Percentiles rank a stretch among this genome's conserved stretches.
phyloP scores from a whole-genome alignment of 1,140 invertebrate species.

The Oryctes rhinoceros region DNA sequence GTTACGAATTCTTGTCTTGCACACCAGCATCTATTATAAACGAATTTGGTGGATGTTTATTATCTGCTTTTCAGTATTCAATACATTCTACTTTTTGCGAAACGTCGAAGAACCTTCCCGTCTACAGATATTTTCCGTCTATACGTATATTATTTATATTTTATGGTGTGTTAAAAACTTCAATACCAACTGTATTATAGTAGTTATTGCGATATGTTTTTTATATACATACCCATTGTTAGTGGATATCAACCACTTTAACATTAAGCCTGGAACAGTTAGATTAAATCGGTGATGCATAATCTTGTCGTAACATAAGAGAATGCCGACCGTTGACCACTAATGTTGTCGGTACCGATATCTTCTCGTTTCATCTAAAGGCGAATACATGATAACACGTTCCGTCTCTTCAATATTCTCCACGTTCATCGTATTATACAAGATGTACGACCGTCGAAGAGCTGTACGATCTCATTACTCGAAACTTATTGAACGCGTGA shows the following conservation, averaged over 20 bases:
- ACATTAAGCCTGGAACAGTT: background rate
- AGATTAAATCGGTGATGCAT: conserved; percentile 5
- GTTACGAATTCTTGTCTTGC: too few species aligned
- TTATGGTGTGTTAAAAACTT: too few species aligned
- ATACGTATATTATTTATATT: too few species aligned
- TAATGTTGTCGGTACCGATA: conserved; percentile 7
- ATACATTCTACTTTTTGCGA: too few species aligned
- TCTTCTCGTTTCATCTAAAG: background rate
- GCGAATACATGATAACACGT: background rate
- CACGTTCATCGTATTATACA: background rate
- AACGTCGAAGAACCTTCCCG: too few species aligned
- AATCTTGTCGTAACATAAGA: background rate
- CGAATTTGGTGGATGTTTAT: too few species aligned
- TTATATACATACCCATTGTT: background rate
- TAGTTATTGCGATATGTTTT: background rate
- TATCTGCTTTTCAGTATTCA: too few species aligned
- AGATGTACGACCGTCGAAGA: background rate
- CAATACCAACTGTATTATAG: too few species aligned
- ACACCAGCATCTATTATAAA: too few species aligned
- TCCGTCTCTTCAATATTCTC: background rate
- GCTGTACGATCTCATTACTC: background rate
- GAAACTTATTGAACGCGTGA: background rate
- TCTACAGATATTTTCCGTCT: too few species aligned
- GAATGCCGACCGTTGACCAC: background rate
- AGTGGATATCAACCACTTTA: background rate